Percentiles rank a stretch among this genome's conserved stretches.
Evolutionary conservation across 1,140 invertebrate species (phyloP).

Genomic region (Melanaphis sacchari): DNA sequence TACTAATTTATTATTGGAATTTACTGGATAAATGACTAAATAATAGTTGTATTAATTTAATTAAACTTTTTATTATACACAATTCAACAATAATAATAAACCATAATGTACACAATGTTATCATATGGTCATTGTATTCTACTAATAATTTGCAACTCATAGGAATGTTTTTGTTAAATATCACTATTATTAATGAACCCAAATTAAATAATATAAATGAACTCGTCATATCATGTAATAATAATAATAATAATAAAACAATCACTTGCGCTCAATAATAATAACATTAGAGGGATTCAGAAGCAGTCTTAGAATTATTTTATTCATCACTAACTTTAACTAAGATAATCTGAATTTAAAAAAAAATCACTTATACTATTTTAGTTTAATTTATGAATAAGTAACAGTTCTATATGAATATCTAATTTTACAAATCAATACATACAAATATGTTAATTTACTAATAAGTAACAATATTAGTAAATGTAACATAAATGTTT

Average conservation of each 20-base stretch:
- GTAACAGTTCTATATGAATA: neutral
- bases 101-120: conserved; percentile 17
- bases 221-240: conserved; percentile 1
- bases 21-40: neutral
- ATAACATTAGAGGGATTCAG: conserved; percentile 54
- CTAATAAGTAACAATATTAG: neutral
- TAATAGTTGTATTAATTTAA: neutral
- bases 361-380: neutral
- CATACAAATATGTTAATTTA: neutral
- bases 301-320: conserved; percentile 29
- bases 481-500: neutral
- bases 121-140: neutral
- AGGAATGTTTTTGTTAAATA: conserved; percentile 17
- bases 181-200: conserved; percentile 31
- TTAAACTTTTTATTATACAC: conserved; percentile 32
- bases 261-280: conserved; percentile 40
- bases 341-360: neutral
- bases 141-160: conserved; percentile 11
- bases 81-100: conserved; percentile 49
- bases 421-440: neutral
- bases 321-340: neutral
- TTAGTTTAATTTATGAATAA: neutral
- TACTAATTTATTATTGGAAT: neutral
- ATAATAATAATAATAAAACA: conserved; percentile 24
- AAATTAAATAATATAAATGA: conserved; percentile 19